Conservation (phyloP, 2,888 invertebrate species). For the Volucella zonaria region DNA sequence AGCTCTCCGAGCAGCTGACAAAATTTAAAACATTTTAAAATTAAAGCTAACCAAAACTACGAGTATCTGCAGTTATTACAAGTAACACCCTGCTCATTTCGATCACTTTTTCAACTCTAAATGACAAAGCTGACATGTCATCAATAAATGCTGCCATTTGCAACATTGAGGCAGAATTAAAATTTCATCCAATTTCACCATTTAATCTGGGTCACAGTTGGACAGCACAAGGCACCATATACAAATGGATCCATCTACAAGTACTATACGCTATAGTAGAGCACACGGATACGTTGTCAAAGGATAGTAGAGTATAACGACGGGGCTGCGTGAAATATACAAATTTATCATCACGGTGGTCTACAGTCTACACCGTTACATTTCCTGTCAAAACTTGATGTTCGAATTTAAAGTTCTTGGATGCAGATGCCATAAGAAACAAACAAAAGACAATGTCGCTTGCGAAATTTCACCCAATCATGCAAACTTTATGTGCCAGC, state of each 20-base stretch:
- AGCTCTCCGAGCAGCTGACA: no score
- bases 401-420: conserved; percentile 59
- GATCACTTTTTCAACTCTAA: no score
- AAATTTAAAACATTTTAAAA: no score
- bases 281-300: no score
- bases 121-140: no score
- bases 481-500: conserved; percentile 57
- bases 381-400: conserved; percentile 60
- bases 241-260: no score
- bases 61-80: no score
- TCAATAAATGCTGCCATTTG: no score
- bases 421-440: conserved; percentile 69
- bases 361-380: conserved; percentile 35
- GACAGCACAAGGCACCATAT: not conserved
- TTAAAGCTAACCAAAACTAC: no score
- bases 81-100: no score
- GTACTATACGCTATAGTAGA: no score
- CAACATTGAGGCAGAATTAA: conserved; percentile 36
- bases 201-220: conserved; percentile 52
- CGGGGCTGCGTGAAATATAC: conserved; percentile 65
- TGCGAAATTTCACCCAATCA: conserved; percentile 64
- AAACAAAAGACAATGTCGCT: conserved; percentile 58
- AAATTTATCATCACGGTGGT: conserved; percentile 60
- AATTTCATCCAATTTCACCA: conserved; percentile 54
- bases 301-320: no score